Evolutionary conservation across 2,797 vertebrate species (phyloP).

Genomic region (Leptatherina wallacei): DNA sequence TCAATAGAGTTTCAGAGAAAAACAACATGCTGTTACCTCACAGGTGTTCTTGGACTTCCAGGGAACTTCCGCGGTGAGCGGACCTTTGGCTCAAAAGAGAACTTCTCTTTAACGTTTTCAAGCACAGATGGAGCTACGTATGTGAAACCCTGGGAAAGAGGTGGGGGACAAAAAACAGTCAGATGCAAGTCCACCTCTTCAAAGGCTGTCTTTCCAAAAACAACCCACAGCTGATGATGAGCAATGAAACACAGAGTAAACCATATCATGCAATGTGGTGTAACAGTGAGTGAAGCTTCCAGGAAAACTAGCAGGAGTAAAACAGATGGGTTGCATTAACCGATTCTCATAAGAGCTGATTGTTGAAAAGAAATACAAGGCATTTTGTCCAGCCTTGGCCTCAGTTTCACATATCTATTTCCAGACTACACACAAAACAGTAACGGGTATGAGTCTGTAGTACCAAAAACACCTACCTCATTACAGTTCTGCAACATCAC

Average conservation of each 20-base stretch:
- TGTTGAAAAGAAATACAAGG: conserved; percentile 21
- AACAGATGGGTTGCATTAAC: conserved; percentile 78
- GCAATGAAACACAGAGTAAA: conserved; percentile 71
- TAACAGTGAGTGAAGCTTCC: conserved; percentile 71
- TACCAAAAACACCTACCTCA: too few relatives aligned
- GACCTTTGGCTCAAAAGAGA: conserved; percentile 96
- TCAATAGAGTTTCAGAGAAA: conserved; percentile 26
- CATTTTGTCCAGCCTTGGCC: conserved; percentile 25
- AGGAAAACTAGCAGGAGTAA: conserved; percentile 66
- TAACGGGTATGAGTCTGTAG: too few relatives aligned
- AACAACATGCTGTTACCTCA: conserved; percentile 86
- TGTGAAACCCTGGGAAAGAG: conserved; percentile 89
- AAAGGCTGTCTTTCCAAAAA: conserved; percentile 67
- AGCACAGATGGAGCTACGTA: conserved; percentile 98
- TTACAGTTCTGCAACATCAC: too few relatives aligned
- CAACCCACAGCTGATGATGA: conserved; percentile 73
- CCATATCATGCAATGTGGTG: conserved; percentile 73
- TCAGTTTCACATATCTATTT: conserved; percentile 28
- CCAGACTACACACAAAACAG: conserved; percentile 14
- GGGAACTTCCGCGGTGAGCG: conserved; percentile 95
- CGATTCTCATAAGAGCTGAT: conserved; percentile 71
- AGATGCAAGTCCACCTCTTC: conserved; percentile 59
- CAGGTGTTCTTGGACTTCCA: conserved; percentile 94
- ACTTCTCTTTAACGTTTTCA: conserved; percentile 96
- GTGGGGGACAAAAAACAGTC: conserved; percentile 38